A percentile compares a stretch with the other conserved stretches of the same genome.
Evolutionary conservation across 2,888 invertebrate genomes (phyloP).

Genomic region (Raillietiella orientalis): DNA sequence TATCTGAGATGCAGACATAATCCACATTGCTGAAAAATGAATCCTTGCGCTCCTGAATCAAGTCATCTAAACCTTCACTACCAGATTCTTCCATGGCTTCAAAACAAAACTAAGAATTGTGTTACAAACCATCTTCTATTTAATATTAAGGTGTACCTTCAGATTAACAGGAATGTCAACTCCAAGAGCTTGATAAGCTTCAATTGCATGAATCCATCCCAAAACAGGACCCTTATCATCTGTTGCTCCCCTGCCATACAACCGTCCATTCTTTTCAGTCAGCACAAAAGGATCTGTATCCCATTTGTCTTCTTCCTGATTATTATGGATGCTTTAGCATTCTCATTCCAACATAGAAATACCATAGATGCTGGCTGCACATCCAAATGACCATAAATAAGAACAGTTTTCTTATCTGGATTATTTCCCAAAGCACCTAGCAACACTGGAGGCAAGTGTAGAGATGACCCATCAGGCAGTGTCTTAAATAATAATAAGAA

Average conservation of each 20-base stretch:
- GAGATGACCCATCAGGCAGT: conserved; percentile 29
- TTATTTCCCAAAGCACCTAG: conserved; percentile 47
- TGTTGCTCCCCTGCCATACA: conserved; percentile 65
- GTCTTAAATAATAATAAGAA: conserved; percentile 12
- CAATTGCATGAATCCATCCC: conserved; percentile 77
- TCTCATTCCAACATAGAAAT: conserved; percentile 1
- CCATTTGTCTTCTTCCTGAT: conserved; percentile 58
- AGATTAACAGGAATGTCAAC: conserved; percentile 25
- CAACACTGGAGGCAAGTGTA: conserved; percentile 56
- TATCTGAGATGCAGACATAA: conserved; percentile 90
- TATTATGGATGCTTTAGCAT: background rate
- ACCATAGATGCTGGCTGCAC: conserved; percentile 69
- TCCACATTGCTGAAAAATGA: conserved; percentile 49
- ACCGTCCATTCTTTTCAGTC: conserved; percentile 51
- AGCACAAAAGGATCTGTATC: conserved; percentile 71
- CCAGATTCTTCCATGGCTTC: conserved; percentile 98
- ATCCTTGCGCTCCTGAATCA: conserved; percentile 33
- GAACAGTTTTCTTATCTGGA: conserved; percentile 57
- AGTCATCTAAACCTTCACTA: conserved; percentile 70
- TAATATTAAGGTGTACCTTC: conserved; percentile 15
- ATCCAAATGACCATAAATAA: conserved; percentile 88
- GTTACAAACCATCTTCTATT: background rate
- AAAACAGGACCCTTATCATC: conserved; percentile 84
- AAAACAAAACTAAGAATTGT: conserved; percentile 33
- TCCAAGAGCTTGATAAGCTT: conserved; percentile 42